Evolutionary conservation across 2,888 invertebrate species (phyloP).

Genomic region (Agonopterix arenella): DNA sequence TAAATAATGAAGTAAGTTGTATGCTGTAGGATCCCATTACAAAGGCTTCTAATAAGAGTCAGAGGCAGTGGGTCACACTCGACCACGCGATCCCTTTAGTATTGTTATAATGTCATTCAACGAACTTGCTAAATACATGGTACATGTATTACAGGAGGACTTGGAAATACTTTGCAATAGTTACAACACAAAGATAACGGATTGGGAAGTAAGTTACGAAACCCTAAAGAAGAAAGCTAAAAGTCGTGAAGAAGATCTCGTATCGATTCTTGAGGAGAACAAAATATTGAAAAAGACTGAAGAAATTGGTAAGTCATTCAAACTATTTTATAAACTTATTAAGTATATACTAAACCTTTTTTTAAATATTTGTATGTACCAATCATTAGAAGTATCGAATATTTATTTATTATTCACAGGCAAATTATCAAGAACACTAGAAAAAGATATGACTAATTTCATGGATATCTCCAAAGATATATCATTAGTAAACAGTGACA

Average conservation of each 20-base stretch:
- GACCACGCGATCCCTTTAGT: no score
- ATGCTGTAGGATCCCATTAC: no score
- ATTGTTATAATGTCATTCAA: no score
- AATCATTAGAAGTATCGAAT: not conserved
- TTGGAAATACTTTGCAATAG: slow-evolving; percentile 39
- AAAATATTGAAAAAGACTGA: slow-evolving; percentile 24
- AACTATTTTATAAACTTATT: not conserved
- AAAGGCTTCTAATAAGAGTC: no score
- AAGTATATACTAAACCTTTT: not conserved
- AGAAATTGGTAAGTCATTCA: slow-evolving; percentile 30
- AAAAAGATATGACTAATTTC: slow-evolving; percentile 22
- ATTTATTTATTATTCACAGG: slow-evolving; percentile 19
- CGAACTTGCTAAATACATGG: no score
- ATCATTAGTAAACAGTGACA: slow-evolving; percentile 50
- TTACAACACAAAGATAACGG: slow-evolving; percentile 48
- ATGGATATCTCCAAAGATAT: slow-evolving; percentile 55
- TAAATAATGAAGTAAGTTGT: no score
- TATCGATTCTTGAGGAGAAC: slow-evolving; percentile 61
- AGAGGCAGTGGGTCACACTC: no score
- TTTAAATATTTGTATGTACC: not conserved
- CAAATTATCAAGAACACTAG: slow-evolving; percentile 26
- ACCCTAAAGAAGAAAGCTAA: slow-evolving; percentile 67
- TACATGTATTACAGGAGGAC: slow-evolving; percentile 30
- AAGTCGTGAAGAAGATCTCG: slow-evolving; percentile 72
- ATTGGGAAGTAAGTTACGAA: slow-evolving; percentile 72